phyloP scores from a whole-genome alignment of 2,888 invertebrate species.

The Crepidodera aurea region DNA sequence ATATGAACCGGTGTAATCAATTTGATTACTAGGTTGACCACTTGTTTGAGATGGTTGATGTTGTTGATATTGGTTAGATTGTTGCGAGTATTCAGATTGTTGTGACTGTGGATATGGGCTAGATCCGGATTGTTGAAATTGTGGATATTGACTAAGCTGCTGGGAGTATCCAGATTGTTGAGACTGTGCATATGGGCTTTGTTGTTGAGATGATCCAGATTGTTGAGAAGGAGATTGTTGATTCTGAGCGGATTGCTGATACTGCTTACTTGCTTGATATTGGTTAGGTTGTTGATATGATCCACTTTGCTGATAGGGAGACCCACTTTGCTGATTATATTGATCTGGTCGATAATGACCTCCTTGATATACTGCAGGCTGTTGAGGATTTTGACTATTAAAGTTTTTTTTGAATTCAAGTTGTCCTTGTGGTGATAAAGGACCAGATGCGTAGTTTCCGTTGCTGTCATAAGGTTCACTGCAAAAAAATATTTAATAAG shows the following conservation, averaged over 20 bases:
- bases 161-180: conserved; percentile 28
- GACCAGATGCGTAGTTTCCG: conserved; percentile 49
- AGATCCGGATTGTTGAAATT: conserved; percentile 2
- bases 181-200: conserved; percentile 15
- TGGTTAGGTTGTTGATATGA: conserved; percentile 32
- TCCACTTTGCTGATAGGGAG: conserved; percentile 27
- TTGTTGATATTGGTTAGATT: conserved; percentile 24
- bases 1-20: conserved; percentile 43
- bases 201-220: conserved; percentile 25
- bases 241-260: conserved; percentile 13
- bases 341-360: conserved; percentile 24
- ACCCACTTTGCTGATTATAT: neutral
- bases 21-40: conserved; percentile 33
- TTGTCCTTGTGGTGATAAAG: conserved; percentile 46
- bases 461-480: conserved; percentile 50
- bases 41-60: conserved; percentile 33
- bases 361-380: neutral
- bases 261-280: conserved; percentile 13
- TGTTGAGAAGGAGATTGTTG: conserved; percentile 9
- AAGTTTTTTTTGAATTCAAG: conserved; percentile 36
- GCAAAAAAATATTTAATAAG: neutral
- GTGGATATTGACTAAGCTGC: neutral
- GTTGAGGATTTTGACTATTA: neutral
- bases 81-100: neutral
- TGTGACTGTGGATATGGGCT: neutral